Conservation (phyloP, 23 tunicate species). For the Corella eumyota region DNA sequence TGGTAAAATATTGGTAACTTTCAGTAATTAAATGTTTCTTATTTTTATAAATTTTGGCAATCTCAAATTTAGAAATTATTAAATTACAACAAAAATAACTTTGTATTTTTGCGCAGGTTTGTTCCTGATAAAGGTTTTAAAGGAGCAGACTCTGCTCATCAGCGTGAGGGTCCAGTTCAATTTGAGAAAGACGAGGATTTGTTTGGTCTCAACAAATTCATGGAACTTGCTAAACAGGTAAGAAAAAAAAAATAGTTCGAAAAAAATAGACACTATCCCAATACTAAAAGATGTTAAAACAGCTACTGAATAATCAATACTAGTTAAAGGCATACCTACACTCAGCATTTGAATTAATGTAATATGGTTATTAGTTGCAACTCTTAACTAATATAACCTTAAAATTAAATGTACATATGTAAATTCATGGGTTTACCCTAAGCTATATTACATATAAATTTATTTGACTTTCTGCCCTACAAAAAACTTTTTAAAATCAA, state of each 20-base stretch:
- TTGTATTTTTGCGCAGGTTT: too few species aligned
- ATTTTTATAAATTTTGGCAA: too few species aligned
- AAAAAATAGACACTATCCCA: too few species aligned
- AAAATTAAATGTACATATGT: too few species aligned
- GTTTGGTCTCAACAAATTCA: slow-evolving; percentile 89
- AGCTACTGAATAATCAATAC: background rate
- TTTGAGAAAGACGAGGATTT: slow-evolving; percentile 95
- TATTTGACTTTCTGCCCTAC: background rate
- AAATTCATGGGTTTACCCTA: too few species aligned
- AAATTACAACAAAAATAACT: too few species aligned
- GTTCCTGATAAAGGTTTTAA: slow-evolving; percentile 91
- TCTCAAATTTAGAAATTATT: too few species aligned
- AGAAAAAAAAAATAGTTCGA: background rate
- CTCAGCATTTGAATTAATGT: background rate
- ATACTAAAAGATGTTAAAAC: too few species aligned
- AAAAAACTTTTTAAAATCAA: background rate
- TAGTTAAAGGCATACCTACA: background rate
- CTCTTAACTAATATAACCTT: too few species aligned
- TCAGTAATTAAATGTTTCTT: too few species aligned
- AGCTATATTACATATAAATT: too few species aligned
- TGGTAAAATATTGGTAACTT: background rate
- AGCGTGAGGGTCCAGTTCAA: slow-evolving; percentile 96
- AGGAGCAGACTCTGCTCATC: slow-evolving; percentile 81
- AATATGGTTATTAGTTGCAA: too few species aligned
- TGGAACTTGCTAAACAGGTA: slow-evolving; percentile 81